Evolutionary conservation across 30 jellyfish, hydroid and myxozoan genomes (phyloP).

Genomic region (Turritopsis dohrnii): DNA sequence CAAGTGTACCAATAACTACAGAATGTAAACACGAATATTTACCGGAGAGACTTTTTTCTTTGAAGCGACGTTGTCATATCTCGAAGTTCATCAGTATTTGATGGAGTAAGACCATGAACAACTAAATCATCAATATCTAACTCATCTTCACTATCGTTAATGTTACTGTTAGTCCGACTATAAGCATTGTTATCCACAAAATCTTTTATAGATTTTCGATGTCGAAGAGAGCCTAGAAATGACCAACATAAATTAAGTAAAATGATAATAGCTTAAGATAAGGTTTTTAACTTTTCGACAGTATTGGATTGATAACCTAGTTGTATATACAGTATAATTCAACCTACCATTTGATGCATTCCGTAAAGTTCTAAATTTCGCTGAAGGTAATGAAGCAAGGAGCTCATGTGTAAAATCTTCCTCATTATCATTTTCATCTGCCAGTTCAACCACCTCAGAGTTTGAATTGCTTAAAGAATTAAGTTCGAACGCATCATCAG

Average conservation of each 20-base stretch:
- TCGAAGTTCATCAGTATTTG: conserved; percentile 28
- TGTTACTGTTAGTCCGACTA: background rate
- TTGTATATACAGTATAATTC: background rate
- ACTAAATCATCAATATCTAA: conserved; percentile 1
- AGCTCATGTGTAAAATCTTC: background rate
- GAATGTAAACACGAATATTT: too few relatives aligned
- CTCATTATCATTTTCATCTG: background rate
- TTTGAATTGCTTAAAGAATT: background rate
- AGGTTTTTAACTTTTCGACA: background rate
- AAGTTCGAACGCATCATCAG: background rate
- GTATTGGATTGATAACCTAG: background rate
- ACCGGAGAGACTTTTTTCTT: conserved; percentile 57
- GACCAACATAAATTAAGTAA: too few relatives aligned
- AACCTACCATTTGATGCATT: background rate
- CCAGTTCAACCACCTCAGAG: background rate
- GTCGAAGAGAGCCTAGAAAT: background rate
- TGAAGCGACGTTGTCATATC: conserved; percentile 48
- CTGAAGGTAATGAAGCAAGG: background rate
- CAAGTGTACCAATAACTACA: too few relatives aligned
- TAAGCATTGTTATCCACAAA: background rate
- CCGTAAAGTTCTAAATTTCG: background rate
- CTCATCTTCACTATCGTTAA: background rate
- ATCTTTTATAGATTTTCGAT: background rate
- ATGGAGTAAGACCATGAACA: conserved; percentile 10
- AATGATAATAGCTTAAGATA: too few relatives aligned